These are phyloP conservation scores for Pteronura brasiliensis DNA, from an alignment of 2,113 vertebrate genomes.

Conservation along the genomic window DNA sequence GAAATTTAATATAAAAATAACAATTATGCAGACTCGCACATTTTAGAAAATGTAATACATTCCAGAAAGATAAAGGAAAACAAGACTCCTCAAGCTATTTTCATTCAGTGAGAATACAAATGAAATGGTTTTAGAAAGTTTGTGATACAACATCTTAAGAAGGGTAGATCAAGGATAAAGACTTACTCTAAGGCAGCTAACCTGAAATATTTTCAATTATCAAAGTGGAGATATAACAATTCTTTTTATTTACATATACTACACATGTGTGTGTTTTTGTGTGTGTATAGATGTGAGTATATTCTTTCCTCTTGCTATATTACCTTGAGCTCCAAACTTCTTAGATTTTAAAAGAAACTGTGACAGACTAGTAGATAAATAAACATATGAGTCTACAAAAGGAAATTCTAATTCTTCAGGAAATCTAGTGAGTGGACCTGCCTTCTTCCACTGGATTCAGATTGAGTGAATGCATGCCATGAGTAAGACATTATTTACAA, in stretches of 20 bases:
- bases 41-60: not conserved
- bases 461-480: not conserved
- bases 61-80: not conserved
- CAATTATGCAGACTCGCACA: not conserved
- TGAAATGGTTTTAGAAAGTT: conserved; percentile 32
- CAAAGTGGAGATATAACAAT: conserved; percentile 18
- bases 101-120: conserved; percentile 11
- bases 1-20: conserved; percentile 56
- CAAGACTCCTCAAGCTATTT: not conserved
- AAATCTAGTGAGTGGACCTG: not conserved
- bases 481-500: not conserved
- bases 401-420: not conserved
- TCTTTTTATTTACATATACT: not conserved
- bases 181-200: conserved; percentile 19
- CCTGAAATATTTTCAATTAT: conserved; percentile 49
- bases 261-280: not conserved
- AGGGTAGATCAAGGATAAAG: conserved; percentile 33
- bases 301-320: not conserved
- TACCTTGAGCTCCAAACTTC: not conserved
- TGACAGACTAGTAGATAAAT: not conserved
- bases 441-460: not conserved
- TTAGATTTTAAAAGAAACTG: conserved; percentile 38
- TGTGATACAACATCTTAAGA: conserved; percentile 2
- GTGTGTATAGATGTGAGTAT: not conserved
- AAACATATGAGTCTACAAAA: conserved; percentile 31